Evolutionary conservation across 2,888 invertebrate genomes (phyloP), one percentile per base, ranked within the genome.

Genomic region (Synergus itoensis): DNA sequence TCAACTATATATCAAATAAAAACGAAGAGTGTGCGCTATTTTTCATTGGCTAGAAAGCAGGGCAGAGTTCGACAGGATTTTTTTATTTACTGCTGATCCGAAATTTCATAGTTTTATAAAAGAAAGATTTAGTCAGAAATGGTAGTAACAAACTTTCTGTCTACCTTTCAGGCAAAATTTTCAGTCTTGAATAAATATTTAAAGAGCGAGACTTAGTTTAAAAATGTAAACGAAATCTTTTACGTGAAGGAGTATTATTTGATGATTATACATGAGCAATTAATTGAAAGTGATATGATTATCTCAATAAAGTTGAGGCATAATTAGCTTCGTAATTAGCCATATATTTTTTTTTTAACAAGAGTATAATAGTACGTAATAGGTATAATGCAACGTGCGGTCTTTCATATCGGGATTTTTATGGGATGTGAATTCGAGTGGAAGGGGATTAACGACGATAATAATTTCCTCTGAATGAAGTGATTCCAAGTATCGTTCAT

Each of bases 51-150:
- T 53, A 0, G 69, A 73, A 53, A 73, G 28, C 28, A 48, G 53
- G 69, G 43, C 48, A 73, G 36, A 53, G 69, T 48, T 73, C 45
- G n/a, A 73, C 69, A 53, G 69, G 28, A n/a, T 73, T 45, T 69
- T 41, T 41, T 65, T 43, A 73, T 73, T 73, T 73, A 48, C 69
- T 48, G 69, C 28, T 45, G 48, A 73, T 73, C 28, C 48, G 9
- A 73, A 36, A 9, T 73, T 73, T 73, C 36, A n/a, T 73, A 21
- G 5, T 14, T 5, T 16, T 53, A 73, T 73, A 73, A 53, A 73
- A 48, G n/a, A 16, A 73, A 53, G 45, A 67, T 67, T 67, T 67
- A 28, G 45, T 48, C 69, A 73, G 16, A 53, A 73, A 36, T 73
- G 14, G 16, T 28, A 16, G 28, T 48, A 53, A 73, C 16, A 67